Conservation (phyloP, 2,113 vertebrate species). For the Rostratula benghalensis region DNA sequence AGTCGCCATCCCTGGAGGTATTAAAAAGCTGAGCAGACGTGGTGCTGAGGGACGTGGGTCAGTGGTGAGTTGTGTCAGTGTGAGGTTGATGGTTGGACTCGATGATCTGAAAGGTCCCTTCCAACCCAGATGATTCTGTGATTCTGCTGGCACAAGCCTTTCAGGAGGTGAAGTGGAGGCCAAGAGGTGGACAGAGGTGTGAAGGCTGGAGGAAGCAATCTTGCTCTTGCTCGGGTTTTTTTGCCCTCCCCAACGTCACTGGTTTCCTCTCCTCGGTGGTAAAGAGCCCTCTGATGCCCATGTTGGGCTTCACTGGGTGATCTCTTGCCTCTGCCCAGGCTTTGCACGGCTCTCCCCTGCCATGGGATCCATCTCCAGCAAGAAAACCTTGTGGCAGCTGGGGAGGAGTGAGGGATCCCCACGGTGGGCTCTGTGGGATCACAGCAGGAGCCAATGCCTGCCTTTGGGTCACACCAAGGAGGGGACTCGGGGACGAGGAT, state of each 20-base stretch:
- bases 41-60: neutral
- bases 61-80: neutral
- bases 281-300: neutral
- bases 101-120: neutral
- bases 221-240: neutral
- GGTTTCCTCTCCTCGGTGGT: neutral
- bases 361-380: neutral
- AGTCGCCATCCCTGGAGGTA: neutral
- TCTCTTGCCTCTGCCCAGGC: neutral
- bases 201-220: neutral
- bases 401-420: neutral
- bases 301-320: fast-evolving
- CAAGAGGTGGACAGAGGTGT: fast-evolving
- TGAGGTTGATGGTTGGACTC: neutral
- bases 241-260: fast-evolving
- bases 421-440: fast-evolving
- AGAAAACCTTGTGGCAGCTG: fast-evolving
- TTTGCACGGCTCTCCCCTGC: neutral
- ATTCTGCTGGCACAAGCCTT: neutral
- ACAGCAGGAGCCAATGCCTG: fast-evolving
- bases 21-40: neutral
- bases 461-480: neutral
- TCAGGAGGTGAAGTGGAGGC: neutral
- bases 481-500: neutral
- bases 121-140: neutral